Percentiles rank a stretch among this genome's conserved stretches.
These are phyloP conservation scores for Illadopsis cleaveri DNA, from an alignment of 2,113 vertebrate species.

Conservation along the genomic window DNA sequence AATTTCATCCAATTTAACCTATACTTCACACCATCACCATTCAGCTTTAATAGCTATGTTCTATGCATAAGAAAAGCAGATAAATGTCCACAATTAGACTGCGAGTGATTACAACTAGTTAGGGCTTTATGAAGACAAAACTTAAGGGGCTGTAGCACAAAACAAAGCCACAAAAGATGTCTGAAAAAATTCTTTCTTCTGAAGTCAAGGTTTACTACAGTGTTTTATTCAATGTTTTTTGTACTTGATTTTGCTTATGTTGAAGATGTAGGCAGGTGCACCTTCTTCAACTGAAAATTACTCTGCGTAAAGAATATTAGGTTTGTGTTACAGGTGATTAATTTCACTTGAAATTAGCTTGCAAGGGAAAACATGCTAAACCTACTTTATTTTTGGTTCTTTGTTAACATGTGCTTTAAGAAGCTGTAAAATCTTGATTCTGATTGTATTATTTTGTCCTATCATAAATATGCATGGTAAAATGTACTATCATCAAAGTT, in stretches of 20 bases:
- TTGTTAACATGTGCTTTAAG: constrained; percentile 4
- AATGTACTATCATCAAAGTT: neutral
- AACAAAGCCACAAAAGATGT: constrained; percentile 86
- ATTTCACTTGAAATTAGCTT: constrained; percentile 68
- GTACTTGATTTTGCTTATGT: constrained; percentile 80
- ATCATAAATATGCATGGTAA: neutral
- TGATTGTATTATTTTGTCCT: neutral
- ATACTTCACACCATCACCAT: constrained; percentile 91
- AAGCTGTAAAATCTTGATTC: constrained; percentile 28
- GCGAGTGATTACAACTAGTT: constrained; percentile 89
- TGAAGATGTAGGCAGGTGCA: constrained; percentile 87
- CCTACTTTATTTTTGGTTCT: constrained; percentile 40
- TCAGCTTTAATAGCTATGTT: constrained; percentile 91
- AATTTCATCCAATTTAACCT: constrained; percentile 98
- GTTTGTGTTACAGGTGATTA: constrained; percentile 65
- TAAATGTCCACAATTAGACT: constrained; percentile 97
- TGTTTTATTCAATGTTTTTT: constrained; percentile 73
- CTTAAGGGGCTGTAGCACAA: constrained; percentile 83
- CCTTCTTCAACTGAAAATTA: constrained; percentile 76
- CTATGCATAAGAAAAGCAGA: constrained; percentile 88
- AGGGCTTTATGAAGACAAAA: constrained; percentile 86
- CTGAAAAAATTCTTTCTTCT: constrained; percentile 77
- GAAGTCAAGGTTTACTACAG: constrained; percentile 75
- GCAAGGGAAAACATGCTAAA: constrained; percentile 55
- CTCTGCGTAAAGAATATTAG: constrained; percentile 68